These are phyloP conservation scores for Drosophila cognata DNA, from an alignment of 2,888 invertebrate genomes.

Conservation along the genomic window DNA sequence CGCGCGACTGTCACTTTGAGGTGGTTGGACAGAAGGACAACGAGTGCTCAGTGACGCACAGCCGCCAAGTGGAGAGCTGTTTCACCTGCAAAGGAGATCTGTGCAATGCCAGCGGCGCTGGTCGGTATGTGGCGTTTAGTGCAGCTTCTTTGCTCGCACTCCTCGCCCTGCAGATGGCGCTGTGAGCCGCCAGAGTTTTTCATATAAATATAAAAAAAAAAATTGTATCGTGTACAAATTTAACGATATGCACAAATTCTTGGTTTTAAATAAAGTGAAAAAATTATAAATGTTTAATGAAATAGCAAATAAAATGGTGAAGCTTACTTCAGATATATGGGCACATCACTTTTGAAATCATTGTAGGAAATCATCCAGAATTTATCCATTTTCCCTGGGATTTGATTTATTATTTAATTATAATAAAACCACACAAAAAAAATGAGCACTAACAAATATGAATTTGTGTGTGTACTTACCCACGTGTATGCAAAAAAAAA, in stretches of 20 bases:
- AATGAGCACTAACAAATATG: background rate
- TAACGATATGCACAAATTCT: slow-evolving; percentile 13
- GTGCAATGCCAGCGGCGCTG: slow-evolving; percentile 86
- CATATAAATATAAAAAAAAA: slow-evolving; percentile 13
- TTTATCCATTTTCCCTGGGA: background rate
- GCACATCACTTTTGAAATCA: background rate
- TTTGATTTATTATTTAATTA: background rate
- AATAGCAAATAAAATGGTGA: background rate
- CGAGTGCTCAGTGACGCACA: slow-evolving; percentile 82
- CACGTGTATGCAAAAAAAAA: background rate
- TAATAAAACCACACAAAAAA: background rate
- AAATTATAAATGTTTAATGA: background rate
- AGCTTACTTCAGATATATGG: background rate
- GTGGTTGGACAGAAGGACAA: slow-evolving; percentile 77
- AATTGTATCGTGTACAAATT: slow-evolving; percentile 31
- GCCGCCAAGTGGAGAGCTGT: slow-evolving; percentile 85
- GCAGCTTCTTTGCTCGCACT: slow-evolving; percentile 71
- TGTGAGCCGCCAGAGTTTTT: slow-evolving; percentile 54
- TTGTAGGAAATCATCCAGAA: slow-evolving; percentile 3
- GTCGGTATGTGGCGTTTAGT: slow-evolving; percentile 69
- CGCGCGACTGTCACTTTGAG: slow-evolving; percentile 83
- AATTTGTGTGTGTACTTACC: background rate
- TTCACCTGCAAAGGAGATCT: slow-evolving; percentile 89
- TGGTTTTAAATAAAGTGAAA: slow-evolving; percentile 30
- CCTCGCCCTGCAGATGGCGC: slow-evolving; percentile 67